Base-by-base conservation (phyloP, 2,797 vertebrate genomes). In the Rhinophrynus dorsalis region DNA sequence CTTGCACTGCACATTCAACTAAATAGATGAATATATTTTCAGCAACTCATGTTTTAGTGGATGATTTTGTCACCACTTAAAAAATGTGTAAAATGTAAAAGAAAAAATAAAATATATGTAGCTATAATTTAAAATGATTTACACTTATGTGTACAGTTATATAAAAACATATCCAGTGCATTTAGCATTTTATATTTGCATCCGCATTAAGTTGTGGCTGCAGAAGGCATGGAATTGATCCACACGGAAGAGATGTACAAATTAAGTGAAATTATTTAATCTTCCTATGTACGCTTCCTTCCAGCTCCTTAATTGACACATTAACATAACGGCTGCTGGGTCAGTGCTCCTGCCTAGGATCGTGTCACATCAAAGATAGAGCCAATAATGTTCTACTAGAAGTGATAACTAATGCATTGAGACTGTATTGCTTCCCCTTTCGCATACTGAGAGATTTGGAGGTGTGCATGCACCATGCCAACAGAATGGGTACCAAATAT, bases 311-410 rank as follows among this genome's bases (percentile, higher is more conserved):
- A 73, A 73, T 73, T 73, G 69, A 66, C 37, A 66, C 45, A 73
- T 73, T 73, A 73, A 66, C 62, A 73, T 73, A 73, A 60, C 69
- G 51, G 51, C 60, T 72, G 62, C 54, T 37, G 33, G 69, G 69
- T 73, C 69, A 60, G 18, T 52, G 69, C 62, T 66, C 44, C 45
- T 73, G 68, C 37, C 45, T 73, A 24, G 20, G 48, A 51, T 52
- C 55, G 62, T 73, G 61, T 66, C 69, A 66, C n/a, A 73, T 64
- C 47, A 26, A 45, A 73, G 62, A 66, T 44, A 44, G 45, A 66
- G 20, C 42, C 55, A 73, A 73, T 73, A 66, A 59, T 60, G 62
- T 29, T 51, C 11, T 30, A 61, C 48, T 29, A 37, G 20, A 59
- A 60, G 11, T 32, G 55, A 73, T 65, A 59, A 45, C 37, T 20